A percentile compares a stretch with the other conserved stretches of the same genome.
phyloP scores from a whole-genome alignment of 2,888 invertebrate species.

The Eupithecia inturbata region DNA sequence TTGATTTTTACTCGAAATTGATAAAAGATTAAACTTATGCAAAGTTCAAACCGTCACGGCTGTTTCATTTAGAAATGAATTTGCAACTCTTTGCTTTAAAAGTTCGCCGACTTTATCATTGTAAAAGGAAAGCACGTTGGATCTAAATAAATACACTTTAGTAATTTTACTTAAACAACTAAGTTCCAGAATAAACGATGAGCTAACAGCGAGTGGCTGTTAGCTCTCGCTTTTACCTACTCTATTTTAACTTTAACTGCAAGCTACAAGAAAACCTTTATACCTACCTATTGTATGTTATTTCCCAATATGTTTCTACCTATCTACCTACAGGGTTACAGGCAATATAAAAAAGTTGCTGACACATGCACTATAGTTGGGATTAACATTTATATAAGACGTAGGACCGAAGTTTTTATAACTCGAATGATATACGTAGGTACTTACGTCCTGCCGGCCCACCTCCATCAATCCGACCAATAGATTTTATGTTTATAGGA shows the following conservation, averaged over 20 bases:
- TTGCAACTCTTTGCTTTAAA: conserved; percentile 10
- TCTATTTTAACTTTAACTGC: background rate
- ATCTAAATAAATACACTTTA: conserved; percentile 3
- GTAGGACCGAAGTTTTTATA: background rate
- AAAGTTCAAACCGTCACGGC: conserved; percentile 19
- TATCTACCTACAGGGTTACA: background rate
- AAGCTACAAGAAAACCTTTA: background rate
- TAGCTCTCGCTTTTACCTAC: background rate
- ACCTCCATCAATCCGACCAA: background rate
- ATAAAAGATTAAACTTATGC: conserved; percentile 15
- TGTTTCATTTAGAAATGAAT: conserved; percentile 26
- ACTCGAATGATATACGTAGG: background rate
- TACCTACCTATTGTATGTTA: background rate
- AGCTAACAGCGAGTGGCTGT: background rate
- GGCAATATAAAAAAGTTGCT: background rate
- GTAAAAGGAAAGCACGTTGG: conserved; percentile 1
- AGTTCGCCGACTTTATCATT: background rate
- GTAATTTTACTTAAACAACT: conserved; percentile 1
- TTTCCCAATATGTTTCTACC: background rate
- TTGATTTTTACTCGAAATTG: conserved; percentile 12
- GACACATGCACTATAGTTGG: background rate
- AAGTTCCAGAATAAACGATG: background rate
- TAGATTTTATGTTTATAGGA: background rate
- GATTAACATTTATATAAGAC: background rate
- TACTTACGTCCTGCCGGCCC: background rate